phyloP scores from a whole-genome alignment of 2,113 vertebrate genomes.

The Corvus cornix region DNA sequence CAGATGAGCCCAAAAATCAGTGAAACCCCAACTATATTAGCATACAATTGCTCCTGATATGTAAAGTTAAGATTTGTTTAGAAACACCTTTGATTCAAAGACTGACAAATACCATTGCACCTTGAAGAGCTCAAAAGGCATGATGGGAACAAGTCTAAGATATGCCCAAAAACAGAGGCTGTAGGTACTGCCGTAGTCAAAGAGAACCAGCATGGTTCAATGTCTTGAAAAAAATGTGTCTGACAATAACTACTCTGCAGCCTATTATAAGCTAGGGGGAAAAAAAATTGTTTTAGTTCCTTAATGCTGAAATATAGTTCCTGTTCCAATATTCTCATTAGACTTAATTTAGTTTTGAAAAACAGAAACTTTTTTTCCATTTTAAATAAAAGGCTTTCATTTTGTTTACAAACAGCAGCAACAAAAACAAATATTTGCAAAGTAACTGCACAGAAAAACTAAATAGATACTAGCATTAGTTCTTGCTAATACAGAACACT shows the following conservation, averaged over 20 bases:
- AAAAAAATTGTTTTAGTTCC: neutral
- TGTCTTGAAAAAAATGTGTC: neutral
- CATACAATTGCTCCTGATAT: neutral
- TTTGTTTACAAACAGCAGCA: neutral
- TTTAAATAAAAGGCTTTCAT: neutral
- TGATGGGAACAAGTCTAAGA: neutral
- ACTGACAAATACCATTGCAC: neutral
- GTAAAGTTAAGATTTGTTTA: neutral
- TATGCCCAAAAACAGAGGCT: neutral
- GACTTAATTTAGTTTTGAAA: neutral
- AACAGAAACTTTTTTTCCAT: neutral
- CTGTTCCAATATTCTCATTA: neutral
- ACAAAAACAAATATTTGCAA: neutral
- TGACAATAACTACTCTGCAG: neutral
- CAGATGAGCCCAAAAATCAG: neutral
- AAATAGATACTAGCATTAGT: neutral
- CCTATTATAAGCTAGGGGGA: neutral
- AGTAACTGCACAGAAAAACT: neutral
- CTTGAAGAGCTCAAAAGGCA: neutral
- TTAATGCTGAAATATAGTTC: neutral
- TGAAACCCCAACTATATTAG: neutral
- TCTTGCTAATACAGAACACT: neutral
- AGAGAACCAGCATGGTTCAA: neutral
- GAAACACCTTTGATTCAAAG: neutral
- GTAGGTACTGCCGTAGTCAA: neutral